Percentiles rank a stretch among this genome's conserved stretches.
Evolutionary conservation across 2,888 invertebrate species (phyloP).

Genomic region (Crioceris asparagi): DNA sequence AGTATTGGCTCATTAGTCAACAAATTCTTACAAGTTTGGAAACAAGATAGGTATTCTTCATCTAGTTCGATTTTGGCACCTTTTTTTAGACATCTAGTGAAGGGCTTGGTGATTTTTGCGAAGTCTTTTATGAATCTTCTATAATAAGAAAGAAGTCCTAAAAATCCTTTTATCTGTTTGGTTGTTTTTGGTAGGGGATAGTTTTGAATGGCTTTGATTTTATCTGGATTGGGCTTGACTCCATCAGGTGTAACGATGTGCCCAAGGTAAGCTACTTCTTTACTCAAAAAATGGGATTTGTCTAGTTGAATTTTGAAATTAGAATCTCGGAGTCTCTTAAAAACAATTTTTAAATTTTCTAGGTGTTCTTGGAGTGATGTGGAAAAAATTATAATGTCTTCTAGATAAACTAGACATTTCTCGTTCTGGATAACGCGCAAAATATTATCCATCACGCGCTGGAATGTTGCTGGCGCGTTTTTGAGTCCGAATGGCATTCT

Average conservation of each 20-base stretch:
- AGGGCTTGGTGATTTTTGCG: conserved; percentile 17
- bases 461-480: conserved; percentile 19
- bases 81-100: conserved; percentile 14
- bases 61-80: conserved; percentile 11
- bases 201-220: conserved; percentile 22
- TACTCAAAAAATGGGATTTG: conserved; percentile 23
- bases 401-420: conserved; percentile 21
- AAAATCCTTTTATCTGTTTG: conserved; percentile 25
- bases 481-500: conserved; percentile 14
- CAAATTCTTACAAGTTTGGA: conserved; percentile 5
- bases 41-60: conserved; percentile 2
- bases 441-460: conserved; percentile 10
- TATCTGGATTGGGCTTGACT: conserved; percentile 27
- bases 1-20: conserved; percentile 4
- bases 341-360: background rate
- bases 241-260: conserved; percentile 27
- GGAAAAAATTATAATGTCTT: conserved; percentile 22
- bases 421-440: conserved; percentile 5
- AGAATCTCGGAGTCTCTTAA: conserved; percentile 7
- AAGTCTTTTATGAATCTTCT: conserved; percentile 17
- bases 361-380: background rate
- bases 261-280: conserved; percentile 26
- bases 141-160: conserved; percentile 16
- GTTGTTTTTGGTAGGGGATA: conserved; percentile 17
- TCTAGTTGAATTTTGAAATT: conserved; percentile 23